These are phyloP conservation scores for Sylvietta virens DNA, from an alignment of 2,113 vertebrate genomes.

Conservation along the genomic window DNA sequence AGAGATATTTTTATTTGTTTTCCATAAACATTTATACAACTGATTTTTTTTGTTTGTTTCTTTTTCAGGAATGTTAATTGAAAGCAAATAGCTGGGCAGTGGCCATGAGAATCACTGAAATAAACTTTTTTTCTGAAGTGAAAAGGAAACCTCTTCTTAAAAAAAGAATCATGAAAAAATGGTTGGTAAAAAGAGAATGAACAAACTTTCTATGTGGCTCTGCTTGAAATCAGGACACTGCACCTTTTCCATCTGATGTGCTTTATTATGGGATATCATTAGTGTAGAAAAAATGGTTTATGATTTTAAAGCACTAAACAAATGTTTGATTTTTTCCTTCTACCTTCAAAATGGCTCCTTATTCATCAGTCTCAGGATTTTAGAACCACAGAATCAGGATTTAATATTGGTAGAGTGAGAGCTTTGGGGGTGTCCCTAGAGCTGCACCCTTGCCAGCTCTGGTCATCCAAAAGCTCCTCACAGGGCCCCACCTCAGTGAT, in stretches of 20 bases:
- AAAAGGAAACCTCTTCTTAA: not conserved
- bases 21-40: not conserved
- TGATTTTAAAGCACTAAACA: not conserved
- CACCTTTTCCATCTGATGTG: not conserved
- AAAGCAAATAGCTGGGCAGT: not conserved
- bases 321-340: not conserved
- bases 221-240: not conserved
- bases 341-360: not conserved
- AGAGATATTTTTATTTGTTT: slow-evolving; percentile 16
- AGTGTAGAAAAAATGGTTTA: not conserved
- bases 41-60: not conserved
- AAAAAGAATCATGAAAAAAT: not conserved
- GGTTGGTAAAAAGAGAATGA: not conserved
- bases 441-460: not conserved
- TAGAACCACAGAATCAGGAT: not conserved
- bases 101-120: not conserved
- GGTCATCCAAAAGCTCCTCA: not conserved
- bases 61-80: slow-evolving; percentile 24
- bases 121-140: not conserved
- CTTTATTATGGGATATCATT: not conserved
- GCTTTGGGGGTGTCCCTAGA: fast-evolving
- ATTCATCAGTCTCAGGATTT: not conserved
- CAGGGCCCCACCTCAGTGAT: not conserved
- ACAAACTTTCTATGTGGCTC: not conserved
- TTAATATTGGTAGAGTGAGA: not conserved